Conservation (phyloP, 2,888 invertebrate genomes). For the Axea sp. region DNA sequence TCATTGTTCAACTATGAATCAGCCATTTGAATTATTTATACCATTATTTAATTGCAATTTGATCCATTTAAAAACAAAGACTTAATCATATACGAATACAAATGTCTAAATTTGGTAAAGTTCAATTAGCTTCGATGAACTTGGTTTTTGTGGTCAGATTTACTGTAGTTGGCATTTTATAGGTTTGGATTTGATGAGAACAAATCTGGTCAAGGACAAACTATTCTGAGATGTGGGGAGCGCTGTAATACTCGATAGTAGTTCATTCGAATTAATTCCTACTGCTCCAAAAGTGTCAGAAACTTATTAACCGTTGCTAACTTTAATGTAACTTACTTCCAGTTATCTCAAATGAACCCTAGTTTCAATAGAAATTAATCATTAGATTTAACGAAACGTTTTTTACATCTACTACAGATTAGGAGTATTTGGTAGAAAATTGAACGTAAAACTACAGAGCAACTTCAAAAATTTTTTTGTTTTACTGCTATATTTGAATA, state of each 20-base stretch:
- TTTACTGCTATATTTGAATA: no score
- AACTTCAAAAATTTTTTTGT: no score
- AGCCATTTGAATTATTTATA: no score
- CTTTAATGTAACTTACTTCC: conserved; percentile 1
- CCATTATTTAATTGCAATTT: background rate
- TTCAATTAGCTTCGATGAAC: conserved; percentile 8
- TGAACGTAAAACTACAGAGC: no score
- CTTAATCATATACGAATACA: conserved; percentile 9
- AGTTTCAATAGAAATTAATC: background rate
- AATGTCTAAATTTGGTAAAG: background rate
- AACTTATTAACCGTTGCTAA: conserved; percentile 11
- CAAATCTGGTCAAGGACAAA: conserved; percentile 1
- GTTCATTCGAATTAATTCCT: conserved; percentile 19
- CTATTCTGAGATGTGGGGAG: background rate
- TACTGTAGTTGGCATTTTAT: conserved; percentile 1
- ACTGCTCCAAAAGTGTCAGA: conserved; percentile 17
- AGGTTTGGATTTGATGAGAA: background rate
- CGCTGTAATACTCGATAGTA: conserved; percentile 7
- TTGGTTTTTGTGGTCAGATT: conserved; percentile 7
- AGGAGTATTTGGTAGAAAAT: no score
- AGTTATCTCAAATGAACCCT: conserved; percentile 16
- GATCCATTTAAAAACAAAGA: conserved; percentile 7
- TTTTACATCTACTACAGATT: no score
- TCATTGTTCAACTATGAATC: background rate
- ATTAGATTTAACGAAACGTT: background rate